Evolutionary conservation across 2,797 vertebrate species (phyloP).

Genomic region (Acanthis flammea): DNA sequence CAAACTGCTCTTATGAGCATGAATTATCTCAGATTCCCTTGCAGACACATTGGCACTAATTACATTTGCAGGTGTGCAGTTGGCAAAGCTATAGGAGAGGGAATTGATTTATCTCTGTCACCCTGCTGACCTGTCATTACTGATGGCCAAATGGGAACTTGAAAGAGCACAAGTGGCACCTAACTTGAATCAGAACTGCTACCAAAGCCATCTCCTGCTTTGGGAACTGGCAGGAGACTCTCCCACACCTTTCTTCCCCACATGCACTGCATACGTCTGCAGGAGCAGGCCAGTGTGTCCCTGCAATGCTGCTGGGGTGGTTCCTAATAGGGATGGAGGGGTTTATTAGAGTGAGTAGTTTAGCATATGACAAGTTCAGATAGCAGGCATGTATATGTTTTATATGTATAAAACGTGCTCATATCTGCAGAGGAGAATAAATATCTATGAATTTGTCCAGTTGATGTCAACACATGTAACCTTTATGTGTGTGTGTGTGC

Average conservation of each 20-base stretch:
- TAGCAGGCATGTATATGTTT: neutral
- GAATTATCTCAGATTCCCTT: neutral
- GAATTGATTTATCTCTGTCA: neutral
- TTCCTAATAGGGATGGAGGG: neutral
- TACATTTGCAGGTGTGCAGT: neutral
- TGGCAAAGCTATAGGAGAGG: neutral
- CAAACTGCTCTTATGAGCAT: neutral
- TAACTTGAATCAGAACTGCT: neutral
- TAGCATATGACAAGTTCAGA: neutral
- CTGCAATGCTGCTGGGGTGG: neutral
- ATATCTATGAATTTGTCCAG: neutral
- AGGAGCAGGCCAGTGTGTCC: neutral
- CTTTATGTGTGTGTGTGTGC: neutral
- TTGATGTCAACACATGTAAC: neutral
- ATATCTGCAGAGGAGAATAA: neutral
- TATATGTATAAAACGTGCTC: neutral
- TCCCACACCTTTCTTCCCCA: neutral
- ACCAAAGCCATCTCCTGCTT: neutral
- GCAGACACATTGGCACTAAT: neutral
- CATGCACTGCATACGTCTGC: neutral
- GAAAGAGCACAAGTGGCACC: neutral
- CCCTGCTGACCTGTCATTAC: neutral
- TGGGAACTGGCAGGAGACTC: neutral
- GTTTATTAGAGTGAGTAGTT: neutral
- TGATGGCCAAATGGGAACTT: neutral